phyloP scores from a whole-genome alignment of 2,113 vertebrate genomes.

The Oreochromis tanganicae region DNA sequence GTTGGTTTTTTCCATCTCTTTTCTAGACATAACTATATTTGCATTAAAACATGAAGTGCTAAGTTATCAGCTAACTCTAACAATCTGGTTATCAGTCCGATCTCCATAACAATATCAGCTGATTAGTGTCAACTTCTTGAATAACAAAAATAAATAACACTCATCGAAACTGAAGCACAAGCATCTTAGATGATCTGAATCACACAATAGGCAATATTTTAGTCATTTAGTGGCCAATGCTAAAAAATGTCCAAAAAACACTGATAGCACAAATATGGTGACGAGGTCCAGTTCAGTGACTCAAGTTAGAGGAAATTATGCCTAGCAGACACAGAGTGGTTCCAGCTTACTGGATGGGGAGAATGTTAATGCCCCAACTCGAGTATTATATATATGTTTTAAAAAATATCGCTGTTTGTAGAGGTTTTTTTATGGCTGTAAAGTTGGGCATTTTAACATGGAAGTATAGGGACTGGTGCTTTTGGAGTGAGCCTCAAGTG shows the following conservation, averaged over 20 bases:
- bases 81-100: accelerated
- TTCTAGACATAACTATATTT: background rate
- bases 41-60: background rate
- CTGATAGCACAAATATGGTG: background rate
- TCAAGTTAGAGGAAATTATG: accelerated
- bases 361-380: background rate
- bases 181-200: background rate
- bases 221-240: background rate
- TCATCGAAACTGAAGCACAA: background rate
- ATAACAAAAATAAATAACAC: background rate
- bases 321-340: background rate
- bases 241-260: background rate
- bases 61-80: background rate
- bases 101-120: background rate
- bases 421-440: background rate
- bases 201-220: background rate
- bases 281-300: background rate
- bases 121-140: background rate
- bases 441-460: background rate
- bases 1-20: background rate
- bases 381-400: background rate
- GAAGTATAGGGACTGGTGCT: background rate
- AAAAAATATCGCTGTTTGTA: background rate
- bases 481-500: background rate
- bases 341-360: accelerated